Conservation (phyloP, 2,113 vertebrate species). For the Macrotus californicus region DNA sequence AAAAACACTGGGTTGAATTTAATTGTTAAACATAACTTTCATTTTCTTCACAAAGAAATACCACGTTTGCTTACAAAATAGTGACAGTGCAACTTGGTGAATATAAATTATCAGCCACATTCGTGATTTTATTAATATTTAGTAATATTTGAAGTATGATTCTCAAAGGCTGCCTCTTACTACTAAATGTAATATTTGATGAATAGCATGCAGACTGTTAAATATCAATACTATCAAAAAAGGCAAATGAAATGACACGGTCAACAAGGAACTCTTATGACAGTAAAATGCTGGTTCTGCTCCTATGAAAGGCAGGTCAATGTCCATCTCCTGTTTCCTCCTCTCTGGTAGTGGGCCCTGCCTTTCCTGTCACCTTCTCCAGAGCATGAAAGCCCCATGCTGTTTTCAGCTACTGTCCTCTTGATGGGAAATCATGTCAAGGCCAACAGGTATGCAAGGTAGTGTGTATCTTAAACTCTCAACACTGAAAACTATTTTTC, state of each 20-base stretch:
- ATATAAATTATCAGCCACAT: background rate
- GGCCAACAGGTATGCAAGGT: background rate
- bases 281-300: background rate
- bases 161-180: background rate
- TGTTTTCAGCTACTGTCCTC: background rate
- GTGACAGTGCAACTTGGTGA: background rate
- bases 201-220: background rate
- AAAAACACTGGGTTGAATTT: background rate
- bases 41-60: conserved; percentile 11
- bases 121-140: conserved; percentile 38
- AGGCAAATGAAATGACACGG: background rate
- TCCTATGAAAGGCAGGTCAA: background rate
- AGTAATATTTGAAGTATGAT: background rate
- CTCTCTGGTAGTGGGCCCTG: background rate
- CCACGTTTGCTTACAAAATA: background rate
- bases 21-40: conserved; percentile 2
- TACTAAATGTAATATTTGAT: background rate
- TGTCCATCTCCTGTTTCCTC: background rate
- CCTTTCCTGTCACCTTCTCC: background rate
- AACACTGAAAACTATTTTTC: background rate
- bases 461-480: conserved; percentile 29
- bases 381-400: background rate
- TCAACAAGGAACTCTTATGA: background rate
- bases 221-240: background rate
- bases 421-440: conserved; percentile 1